phyloP scores from a whole-genome alignment of 2,113 vertebrate genomes.

The Uria aalge region DNA sequence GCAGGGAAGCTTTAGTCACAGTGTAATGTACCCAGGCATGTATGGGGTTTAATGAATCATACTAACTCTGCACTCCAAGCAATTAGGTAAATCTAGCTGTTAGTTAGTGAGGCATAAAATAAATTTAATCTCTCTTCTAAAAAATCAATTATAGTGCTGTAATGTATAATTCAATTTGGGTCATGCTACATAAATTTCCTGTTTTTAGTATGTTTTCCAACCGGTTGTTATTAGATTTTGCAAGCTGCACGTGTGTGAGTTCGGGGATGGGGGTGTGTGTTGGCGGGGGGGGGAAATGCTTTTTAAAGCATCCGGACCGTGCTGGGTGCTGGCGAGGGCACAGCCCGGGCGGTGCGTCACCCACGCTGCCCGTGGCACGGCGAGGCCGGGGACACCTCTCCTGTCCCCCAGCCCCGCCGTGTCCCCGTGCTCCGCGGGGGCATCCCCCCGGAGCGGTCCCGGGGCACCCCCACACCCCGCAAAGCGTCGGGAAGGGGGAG shows the following conservation, averaged over 20 bases:
- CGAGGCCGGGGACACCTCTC: not conserved
- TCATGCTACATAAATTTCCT: conserved; percentile 83
- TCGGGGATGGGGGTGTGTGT: fast-evolving
- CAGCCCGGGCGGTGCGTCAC: fast-evolving
- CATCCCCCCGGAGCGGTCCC: not conserved
- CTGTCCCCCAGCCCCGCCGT: no score
- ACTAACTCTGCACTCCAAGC: conserved; percentile 78
- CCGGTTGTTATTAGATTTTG: conserved; percentile 60
- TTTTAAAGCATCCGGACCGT: not conserved
- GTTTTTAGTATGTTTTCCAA: conserved; percentile 74
- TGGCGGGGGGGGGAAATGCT: fast-evolving
- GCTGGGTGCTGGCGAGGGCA: not conserved
- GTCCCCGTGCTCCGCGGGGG: fast-evolving
- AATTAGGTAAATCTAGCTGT: conserved; percentile 86
- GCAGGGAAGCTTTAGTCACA: conserved; percentile 77
- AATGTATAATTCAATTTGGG: conserved; percentile 84
- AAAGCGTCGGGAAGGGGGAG: not conserved
- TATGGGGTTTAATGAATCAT: conserved; percentile 81
- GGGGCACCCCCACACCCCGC: not conserved
- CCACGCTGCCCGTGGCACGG: not conserved
- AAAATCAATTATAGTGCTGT: conserved; percentile 84
- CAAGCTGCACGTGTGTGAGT: not conserved
- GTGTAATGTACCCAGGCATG: conserved; percentile 76
- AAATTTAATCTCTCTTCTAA: conserved; percentile 85
- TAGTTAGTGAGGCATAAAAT: conserved; percentile 83